Evolutionary conservation across 92 coral and sea anemone genomes (phyloP), one percentile per base, ranked within the genome.

Genomic region (Phenganax marumi): DNA sequence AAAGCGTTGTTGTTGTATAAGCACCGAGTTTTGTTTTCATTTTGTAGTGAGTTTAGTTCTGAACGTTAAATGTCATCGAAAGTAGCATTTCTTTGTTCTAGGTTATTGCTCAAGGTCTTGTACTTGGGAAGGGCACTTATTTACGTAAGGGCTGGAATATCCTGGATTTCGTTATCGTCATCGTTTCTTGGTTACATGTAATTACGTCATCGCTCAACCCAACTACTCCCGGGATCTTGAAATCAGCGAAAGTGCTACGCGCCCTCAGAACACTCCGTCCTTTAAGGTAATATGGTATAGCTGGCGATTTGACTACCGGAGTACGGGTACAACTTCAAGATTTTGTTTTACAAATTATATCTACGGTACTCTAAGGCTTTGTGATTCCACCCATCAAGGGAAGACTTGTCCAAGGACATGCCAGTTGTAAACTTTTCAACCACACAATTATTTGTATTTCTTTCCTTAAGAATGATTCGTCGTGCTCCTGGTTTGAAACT

Each of bases 401-500:
- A 19, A 14, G 21, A 56, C 63, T 56, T 56, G 3, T 56, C 63
- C 43, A 33, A 33, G 5, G 5, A 56, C 63, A 56, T 56, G 63
- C 63, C 63, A 14, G 21, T 14, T 14, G 7, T 63, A 9, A 12
- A 63, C 5, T 63, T 72, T 17, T 72, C 49, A 33, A 33, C 3
- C 43, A 33, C 43, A 33, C 43, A 33, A 33, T 33, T 33, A 1
- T 2, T 33, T 33, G 43, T 33, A 33, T 33, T 33, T 33, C 43
- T 33, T 33, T 33, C 43, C 2, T 39, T 21, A 79, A 94, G 98
- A 82, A 88, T 95, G 88, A 95, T 95, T 83, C 97, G 97, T 19
- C 97, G 98, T 23, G 97, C 98, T 9, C 98, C 97, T 50, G 98
- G 98, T 3, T 85, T 95, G 12, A 95, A 95, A 86, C 87, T 95